Evolutionary conservation across 2,888 invertebrate species (phyloP), one percentile per base, ranked within the genome.

Genomic region (Orthosia incerta): DNA sequence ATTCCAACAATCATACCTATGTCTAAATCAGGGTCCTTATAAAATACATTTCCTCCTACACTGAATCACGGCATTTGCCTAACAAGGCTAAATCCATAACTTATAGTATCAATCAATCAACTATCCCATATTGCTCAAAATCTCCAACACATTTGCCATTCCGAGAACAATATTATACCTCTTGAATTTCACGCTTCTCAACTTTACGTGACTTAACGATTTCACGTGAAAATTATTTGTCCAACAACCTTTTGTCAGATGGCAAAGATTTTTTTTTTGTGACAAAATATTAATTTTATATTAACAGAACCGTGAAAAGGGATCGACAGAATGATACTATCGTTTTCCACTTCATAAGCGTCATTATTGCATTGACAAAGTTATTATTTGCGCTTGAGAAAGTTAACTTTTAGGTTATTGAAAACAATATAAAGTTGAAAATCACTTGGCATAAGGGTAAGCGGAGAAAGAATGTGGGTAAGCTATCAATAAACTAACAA

Each of bases 281-380:
- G 88, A 89, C 90, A 89, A 82, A 92, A 92, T 94, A 95, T 95
- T 95, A 95, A 96, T 94, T 95, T 94, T 91, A 94, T 94, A 95
- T 95, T 95, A 95, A 91, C 91, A 89, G 88, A 84, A 85, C 92
- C 90, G 91, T 94, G 94, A 95, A 95, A 94, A 92, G 93, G 94
- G 94, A 95, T 94, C 93, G 96, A 96, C 96, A 95, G 91, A 86
- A 89, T 78, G 90, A 91, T 90, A 91, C 86, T 95, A 95, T 96
- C 94, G 92, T 93, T 96, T 96, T 96, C 95, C 94, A 95, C 95
- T 94, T 95, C 95, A 95, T 93, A 93, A 90, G 88, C 86, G 86
- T 92, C 91, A 94, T 95, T 95, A 93, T 94, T 88, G 83, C 76
- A 84, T 89, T 76, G 65, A 80, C 90, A 89, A 90, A 73, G 7